Percentiles rank a stretch among this genome's conserved stretches.
Conservation (phyloP, 2,888 invertebrate species). For the Argyra leucocephala region DNA sequence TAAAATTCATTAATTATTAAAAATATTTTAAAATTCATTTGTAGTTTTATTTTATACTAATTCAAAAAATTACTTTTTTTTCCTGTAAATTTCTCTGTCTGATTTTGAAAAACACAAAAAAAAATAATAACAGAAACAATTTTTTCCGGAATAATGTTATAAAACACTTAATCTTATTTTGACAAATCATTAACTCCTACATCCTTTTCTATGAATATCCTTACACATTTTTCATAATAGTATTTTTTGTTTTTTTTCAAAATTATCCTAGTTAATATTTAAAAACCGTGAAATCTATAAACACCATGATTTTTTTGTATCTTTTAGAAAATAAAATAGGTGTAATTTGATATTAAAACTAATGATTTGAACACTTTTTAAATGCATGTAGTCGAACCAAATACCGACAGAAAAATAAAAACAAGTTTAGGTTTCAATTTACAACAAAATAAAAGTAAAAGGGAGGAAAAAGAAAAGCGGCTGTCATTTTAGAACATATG, state of each 20-base stretch:
- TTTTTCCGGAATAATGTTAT: neutral
- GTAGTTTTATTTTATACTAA: no score
- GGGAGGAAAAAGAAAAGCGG: slow-evolving; percentile 17
- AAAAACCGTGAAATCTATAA: neutral
- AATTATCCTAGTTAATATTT: neutral
- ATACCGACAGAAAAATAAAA: neutral
- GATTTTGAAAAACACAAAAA: no score
- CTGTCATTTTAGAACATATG: slow-evolving; percentile 44
- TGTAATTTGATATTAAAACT: slow-evolving; percentile 11
- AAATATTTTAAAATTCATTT: no score
- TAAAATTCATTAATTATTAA: neutral
- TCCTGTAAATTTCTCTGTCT: neutral
- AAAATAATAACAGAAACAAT: no score
- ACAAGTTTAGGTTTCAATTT: neutral
- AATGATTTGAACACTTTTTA: slow-evolving; percentile 8
- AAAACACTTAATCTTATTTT: slow-evolving; percentile 10
- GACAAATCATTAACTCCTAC: slow-evolving; percentile 11
- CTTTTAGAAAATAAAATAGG: neutral
- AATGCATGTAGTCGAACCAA: neutral
- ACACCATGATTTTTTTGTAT: neutral
- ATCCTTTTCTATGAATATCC: neutral
- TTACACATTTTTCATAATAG: neutral
- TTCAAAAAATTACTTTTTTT: no score
- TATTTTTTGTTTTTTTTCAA: neutral
- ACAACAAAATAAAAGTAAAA: neutral